phyloP scores from a whole-genome alignment of 2,888 invertebrate species.

The Girardia tigrina region DNA sequence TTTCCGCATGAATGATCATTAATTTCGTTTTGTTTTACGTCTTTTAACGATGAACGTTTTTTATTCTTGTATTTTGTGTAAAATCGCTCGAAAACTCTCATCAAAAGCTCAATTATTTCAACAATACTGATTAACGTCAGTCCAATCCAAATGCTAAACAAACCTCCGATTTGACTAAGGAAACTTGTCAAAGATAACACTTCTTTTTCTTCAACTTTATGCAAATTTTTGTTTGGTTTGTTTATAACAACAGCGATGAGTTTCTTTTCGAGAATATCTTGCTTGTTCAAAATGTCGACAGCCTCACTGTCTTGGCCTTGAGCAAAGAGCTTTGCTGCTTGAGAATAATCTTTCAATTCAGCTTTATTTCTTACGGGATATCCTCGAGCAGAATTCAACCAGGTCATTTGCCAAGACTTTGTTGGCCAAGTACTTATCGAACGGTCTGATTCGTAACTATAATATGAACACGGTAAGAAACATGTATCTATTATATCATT shows the following conservation, averaged over 20 bases:
- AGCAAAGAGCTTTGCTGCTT: constrained; percentile 16
- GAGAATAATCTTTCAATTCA: constrained; percentile 28
- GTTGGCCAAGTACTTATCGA: constrained; percentile 37
- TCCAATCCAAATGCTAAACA: constrained; percentile 36
- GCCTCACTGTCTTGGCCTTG: constrained; percentile 26
- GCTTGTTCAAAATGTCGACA: constrained; percentile 31
- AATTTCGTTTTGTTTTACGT: not conserved
- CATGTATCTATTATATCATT: constrained; percentile 36
- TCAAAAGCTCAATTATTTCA: constrained; percentile 35
- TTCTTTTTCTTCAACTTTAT: constrained; percentile 36
- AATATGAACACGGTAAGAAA: constrained; percentile 32
- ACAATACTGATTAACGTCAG: constrained; percentile 35
- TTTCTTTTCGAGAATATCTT: constrained; percentile 33
- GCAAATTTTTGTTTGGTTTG: constrained; percentile 36
- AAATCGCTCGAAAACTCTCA: not conserved
- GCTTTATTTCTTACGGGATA: not conserved
- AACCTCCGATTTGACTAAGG: constrained; percentile 34
- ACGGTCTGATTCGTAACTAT: constrained; percentile 32
- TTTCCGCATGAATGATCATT: not conserved
- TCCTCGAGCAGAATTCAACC: constrained; percentile 5
- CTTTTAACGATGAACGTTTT: not conserved
- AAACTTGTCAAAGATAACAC: constrained; percentile 36
- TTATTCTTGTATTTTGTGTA: not conserved
- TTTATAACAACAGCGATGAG: constrained; percentile 33
- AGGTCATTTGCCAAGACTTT: constrained; percentile 36